Conservation (phyloP, 2,888 invertebrate genomes). For the Eilema depressum region DNA sequence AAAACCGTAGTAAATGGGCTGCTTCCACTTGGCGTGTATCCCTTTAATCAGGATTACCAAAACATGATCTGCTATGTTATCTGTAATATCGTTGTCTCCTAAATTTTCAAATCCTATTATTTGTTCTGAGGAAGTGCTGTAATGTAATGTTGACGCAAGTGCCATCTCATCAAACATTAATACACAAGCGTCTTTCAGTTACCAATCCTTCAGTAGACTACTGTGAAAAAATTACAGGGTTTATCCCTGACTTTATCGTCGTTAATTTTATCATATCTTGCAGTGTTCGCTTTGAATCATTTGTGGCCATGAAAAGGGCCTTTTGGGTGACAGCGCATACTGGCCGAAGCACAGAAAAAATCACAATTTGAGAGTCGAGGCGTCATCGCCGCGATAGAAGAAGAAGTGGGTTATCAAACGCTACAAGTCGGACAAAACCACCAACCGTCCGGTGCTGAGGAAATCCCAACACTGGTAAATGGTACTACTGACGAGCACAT, state of each 20-base stretch:
- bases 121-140: background rate
- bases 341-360: no score
- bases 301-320: no score
- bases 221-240: background rate
- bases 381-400: no score
- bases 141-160: background rate
- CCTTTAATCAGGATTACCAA: background rate
- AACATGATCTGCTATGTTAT: background rate
- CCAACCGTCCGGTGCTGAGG: no score
- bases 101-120: background rate
- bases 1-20: background rate
- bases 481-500: no score
- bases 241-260: background rate
- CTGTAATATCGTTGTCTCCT: background rate
- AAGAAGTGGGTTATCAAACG: no score
- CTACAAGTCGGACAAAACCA: no score
- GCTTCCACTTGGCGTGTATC: no score
- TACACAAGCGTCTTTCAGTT: background rate
- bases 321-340: no score
- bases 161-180: background rate
- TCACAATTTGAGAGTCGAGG: no score
- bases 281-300: background rate
- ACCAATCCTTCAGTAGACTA: background rate
- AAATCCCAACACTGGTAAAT: no score
- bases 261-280: background rate